Percentiles rank a stretch among this genome's conserved stretches.
These are phyloP conservation scores for Alligator mississippiensis DNA, from an alignment of 2,113 vertebrate species.

Conservation along the genomic window DNA sequence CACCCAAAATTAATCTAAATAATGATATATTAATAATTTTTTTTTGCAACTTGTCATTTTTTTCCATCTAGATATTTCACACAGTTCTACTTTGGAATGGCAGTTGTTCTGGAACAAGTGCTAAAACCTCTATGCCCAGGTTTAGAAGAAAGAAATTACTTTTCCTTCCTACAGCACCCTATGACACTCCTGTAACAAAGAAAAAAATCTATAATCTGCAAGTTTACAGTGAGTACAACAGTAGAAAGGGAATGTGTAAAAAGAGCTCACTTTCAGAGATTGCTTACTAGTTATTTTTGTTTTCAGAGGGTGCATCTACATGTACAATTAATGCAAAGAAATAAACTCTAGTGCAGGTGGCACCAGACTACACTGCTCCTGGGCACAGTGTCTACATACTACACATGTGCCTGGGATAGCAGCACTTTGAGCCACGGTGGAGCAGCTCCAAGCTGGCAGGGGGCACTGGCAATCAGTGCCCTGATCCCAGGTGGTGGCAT, in stretches of 20 bases:
- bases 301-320: too few species aligned
- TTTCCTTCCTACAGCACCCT: background rate
- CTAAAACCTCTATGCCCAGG: background rate
- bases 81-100: background rate
- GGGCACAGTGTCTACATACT: too few species aligned
- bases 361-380: too few species aligned
- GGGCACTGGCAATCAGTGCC: too few species aligned
- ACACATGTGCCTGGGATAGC: too few species aligned
- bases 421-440: too few species aligned
- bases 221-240: background rate
- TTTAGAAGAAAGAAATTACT: background rate
- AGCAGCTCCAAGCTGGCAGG: too few species aligned
- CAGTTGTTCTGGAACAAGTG: background rate
- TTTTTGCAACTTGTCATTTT: too few species aligned
- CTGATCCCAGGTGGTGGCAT: too few species aligned
- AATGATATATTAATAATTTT: background rate
- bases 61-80: too few species aligned
- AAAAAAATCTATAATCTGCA: background rate
- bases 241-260: background rate
- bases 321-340: too few species aligned
- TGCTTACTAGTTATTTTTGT: background rate
- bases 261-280: background rate
- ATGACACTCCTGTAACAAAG: background rate
- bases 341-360: too few species aligned
- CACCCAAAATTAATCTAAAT: background rate